Percentiles rank a stretch among this genome's conserved stretches.
These are phyloP conservation scores for Sebastes ruberrimus DNA, from an alignment of 2,797 vertebrate species.

Conservation along the genomic window DNA sequence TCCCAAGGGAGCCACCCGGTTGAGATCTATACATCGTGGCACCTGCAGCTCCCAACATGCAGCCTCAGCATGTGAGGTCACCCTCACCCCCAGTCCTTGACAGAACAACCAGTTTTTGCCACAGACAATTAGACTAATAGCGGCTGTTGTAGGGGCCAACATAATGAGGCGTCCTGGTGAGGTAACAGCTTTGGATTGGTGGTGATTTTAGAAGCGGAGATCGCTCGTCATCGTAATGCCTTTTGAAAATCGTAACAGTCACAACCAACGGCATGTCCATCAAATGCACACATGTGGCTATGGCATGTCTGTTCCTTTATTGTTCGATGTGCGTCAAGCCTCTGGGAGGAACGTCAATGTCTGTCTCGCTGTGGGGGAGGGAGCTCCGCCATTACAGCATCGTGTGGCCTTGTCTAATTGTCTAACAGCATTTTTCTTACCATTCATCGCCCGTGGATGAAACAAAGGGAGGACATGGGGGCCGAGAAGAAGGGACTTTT, in stretches of 20 bases:
- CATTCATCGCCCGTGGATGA: conserved; percentile 37
- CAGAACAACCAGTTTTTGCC: conserved; percentile 17
- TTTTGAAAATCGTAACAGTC: conserved; percentile 22
- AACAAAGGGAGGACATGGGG: conserved; percentile 10
- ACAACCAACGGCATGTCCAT: conserved; percentile 1
- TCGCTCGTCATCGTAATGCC: conserved; percentile 7
- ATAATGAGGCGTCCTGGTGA: conserved; percentile 29
- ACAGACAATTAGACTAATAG: conserved; percentile 12
- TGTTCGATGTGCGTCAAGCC: conserved; percentile 17
- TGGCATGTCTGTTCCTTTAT: conserved; percentile 8
- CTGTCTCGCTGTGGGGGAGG: conserved; percentile 22
- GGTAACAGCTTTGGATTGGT: conserved; percentile 19
- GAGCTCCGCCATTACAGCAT: conserved; percentile 36
- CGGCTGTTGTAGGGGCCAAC: background rate
- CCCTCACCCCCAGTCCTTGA: background rate
- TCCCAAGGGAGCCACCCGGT: background rate
- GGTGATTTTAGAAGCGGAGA: conserved; percentile 10
- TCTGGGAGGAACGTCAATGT: conserved; percentile 44
- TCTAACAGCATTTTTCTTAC: conserved; percentile 38
- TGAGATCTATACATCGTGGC: conserved; percentile 10
- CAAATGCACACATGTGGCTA: conserved; percentile 17
- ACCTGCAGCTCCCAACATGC: conserved; percentile 7
- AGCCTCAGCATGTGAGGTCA: conserved; percentile 16
- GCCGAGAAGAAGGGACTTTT: conserved; percentile 16
- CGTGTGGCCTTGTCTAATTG: conserved; percentile 64